These are phyloP conservation scores for Rhizomys pruinosus DNA, from an alignment of 2,113 vertebrate species.

Conservation along the genomic window DNA sequence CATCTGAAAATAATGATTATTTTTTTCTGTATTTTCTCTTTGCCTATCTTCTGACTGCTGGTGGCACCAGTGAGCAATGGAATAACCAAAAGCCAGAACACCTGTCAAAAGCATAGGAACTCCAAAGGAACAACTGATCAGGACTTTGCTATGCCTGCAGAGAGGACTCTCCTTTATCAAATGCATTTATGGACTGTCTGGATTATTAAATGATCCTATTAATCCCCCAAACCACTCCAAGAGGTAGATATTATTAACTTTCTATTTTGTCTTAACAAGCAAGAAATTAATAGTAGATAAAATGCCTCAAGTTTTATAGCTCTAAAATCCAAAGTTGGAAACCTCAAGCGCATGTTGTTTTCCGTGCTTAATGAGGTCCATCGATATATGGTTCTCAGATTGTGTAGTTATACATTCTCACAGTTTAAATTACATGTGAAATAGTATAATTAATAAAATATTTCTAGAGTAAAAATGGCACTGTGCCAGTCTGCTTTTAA, in stretches of 20 bases:
- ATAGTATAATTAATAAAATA: conserved; percentile 31
- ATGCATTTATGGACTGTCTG: background rate
- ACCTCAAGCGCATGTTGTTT: background rate
- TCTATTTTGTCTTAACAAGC: conserved; percentile 17
- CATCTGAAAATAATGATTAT: conserved; percentile 64
- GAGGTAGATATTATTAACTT: background rate
- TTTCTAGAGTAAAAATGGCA: conserved; percentile 28
- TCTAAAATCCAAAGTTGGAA: background rate
- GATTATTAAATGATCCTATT: conserved; percentile 1
- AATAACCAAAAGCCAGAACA: conserved; percentile 49
- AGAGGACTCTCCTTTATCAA: background rate
- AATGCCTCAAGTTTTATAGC: background rate
- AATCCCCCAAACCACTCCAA: conserved; percentile 34
- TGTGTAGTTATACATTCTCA: background rate
- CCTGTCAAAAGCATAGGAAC: conserved; percentile 26
- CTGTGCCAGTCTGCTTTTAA: background rate
- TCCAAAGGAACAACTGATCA: conserved; percentile 25
- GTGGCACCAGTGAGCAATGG: conserved; percentile 64
- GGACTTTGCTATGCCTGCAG: background rate
- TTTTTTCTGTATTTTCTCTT: background rate
- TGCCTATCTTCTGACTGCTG: conserved; percentile 60
- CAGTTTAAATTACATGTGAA: conserved; percentile 27
- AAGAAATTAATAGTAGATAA: conserved; percentile 14
- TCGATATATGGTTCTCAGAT: background rate
- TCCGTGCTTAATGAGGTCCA: background rate